phyloP scores from a whole-genome alignment of 2,113 vertebrate genomes.

The Carassius auratus region DNA sequence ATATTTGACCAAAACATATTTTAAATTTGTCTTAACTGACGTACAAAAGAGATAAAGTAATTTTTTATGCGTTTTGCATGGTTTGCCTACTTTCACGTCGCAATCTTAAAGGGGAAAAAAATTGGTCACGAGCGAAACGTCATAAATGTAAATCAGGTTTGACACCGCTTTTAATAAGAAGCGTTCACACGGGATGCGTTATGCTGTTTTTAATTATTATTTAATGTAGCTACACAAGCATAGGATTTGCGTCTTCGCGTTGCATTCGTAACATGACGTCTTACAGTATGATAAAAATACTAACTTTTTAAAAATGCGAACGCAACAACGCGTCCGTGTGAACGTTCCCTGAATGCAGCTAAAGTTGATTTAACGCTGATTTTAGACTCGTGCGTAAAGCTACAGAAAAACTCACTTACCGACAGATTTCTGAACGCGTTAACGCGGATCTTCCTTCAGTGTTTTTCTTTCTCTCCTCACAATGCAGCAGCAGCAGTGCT shows the following conservation, averaged over 20 bases:
- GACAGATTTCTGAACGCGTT: background rate
- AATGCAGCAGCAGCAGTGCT: slow-evolving; percentile 69
- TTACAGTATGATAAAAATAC: background rate
- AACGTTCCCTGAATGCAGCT: background rate
- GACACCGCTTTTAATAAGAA: background rate
- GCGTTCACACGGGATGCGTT: background rate
- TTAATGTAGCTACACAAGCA: background rate
- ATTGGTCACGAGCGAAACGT: background rate
- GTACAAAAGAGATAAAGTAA: background rate
- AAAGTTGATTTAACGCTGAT: background rate
- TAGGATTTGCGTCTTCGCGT: background rate
- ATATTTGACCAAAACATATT: background rate
- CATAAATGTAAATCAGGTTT: background rate
- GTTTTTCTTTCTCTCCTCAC: slow-evolving; percentile 30
- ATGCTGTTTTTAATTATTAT: background rate
- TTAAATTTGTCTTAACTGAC: background rate
- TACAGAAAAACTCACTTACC: background rate
- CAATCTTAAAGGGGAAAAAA: background rate
- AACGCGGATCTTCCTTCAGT: background rate
- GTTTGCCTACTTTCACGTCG: background rate
- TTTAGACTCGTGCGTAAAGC: background rate
- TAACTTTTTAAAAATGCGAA: background rate
- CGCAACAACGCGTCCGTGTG: background rate
- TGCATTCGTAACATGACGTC: background rate
- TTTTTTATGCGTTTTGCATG: background rate